Percentiles rank a stretch among this genome's conserved stretches.
These are phyloP conservation scores for Aleiodes sp. DNA, from an alignment of 1,140 invertebrate genomes.

Conservation along the genomic window DNA sequence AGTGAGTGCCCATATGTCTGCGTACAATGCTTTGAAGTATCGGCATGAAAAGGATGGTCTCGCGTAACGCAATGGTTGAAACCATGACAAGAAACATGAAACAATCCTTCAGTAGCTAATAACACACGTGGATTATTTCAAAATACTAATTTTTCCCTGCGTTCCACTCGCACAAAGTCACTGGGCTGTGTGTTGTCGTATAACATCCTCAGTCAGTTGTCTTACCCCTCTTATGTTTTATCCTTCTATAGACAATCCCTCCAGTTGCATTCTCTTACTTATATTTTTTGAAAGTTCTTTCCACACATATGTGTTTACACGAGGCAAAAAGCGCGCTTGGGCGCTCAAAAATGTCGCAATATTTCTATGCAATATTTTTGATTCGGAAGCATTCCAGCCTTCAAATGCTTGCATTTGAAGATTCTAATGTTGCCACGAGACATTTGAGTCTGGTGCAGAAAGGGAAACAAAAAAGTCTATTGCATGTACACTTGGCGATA, in stretches of 20 bases:
- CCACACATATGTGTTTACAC: too few relatives aligned
- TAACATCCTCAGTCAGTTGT: background rate
- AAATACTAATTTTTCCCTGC: constrained; percentile 62
- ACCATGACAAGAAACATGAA: constrained; percentile 64
- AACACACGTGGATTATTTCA: constrained; percentile 65
- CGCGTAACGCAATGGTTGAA: constrained; percentile 46
- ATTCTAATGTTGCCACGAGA: too few relatives aligned
- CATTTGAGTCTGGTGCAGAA: too few relatives aligned
- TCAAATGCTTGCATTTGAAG: too few relatives aligned
- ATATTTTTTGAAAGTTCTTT: background rate
- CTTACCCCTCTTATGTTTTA: background rate
- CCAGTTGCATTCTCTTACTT: constrained; percentile 4
- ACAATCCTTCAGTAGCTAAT: constrained; percentile 64
- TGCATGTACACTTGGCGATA: too few relatives aligned
- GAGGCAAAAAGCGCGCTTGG: too few relatives aligned
- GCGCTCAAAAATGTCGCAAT: too few relatives aligned
- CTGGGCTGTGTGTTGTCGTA: constrained; percentile 44
- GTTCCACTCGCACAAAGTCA: constrained; percentile 56
- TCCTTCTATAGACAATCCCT: constrained; percentile 1
- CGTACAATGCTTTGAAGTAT: constrained; percentile 63
- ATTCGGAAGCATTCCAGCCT: too few relatives aligned
- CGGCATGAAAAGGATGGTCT: constrained; percentile 53
- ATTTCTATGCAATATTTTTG: too few relatives aligned
- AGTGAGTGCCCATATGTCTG: constrained; percentile 38
- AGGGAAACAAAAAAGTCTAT: too few relatives aligned